These are phyloP conservation scores for Xiphorhynchus elegans DNA, from an alignment of 2,113 vertebrate species.

Conservation along the genomic window DNA sequence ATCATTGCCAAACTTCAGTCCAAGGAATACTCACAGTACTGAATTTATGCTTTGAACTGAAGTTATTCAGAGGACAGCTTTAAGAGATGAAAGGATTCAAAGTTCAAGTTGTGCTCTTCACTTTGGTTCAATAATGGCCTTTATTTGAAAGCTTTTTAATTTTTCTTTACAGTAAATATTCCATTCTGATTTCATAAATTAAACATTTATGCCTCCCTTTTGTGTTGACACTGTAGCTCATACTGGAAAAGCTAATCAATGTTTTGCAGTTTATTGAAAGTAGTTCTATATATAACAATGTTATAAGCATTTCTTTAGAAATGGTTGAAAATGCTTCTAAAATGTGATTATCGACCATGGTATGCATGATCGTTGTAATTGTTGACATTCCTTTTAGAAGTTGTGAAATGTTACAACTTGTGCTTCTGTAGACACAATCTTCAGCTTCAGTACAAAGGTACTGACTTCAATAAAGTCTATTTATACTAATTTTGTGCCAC, in stretches of 20 bases:
- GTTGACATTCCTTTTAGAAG: constrained; percentile 94
- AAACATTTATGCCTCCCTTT: constrained; percentile 85
- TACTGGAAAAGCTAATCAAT: constrained; percentile 84
- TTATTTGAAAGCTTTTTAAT: constrained; percentile 89
- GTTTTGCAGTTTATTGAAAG: constrained; percentile 89
- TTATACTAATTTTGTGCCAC: constrained; percentile 82
- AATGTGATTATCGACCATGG: constrained; percentile 87
- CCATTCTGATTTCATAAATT: constrained; percentile 90
- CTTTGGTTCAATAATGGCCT: constrained; percentile 84
- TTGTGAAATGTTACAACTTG: constrained; percentile 89
- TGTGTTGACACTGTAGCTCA: constrained; percentile 87
- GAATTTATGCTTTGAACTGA: constrained; percentile 78
- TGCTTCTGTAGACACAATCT: constrained; percentile 91
- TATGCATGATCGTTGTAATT: constrained; percentile 91
- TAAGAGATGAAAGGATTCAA: constrained; percentile 76
- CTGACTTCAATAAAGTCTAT: constrained; percentile 91
- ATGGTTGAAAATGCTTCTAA: constrained; percentile 88
- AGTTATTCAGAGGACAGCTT: constrained; percentile 81
- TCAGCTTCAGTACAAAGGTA: constrained; percentile 89
- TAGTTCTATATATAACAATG: constrained; percentile 89
- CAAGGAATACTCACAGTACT: constrained; percentile 97
- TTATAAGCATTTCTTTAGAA: constrained; percentile 88
- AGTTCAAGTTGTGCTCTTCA: constrained; percentile 86
- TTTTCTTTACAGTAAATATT: constrained; percentile 90
- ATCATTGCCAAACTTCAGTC: constrained; percentile 94